Conservation (phyloP, 1,140 invertebrate species). For the Melipona quadrifasciata region DNA sequence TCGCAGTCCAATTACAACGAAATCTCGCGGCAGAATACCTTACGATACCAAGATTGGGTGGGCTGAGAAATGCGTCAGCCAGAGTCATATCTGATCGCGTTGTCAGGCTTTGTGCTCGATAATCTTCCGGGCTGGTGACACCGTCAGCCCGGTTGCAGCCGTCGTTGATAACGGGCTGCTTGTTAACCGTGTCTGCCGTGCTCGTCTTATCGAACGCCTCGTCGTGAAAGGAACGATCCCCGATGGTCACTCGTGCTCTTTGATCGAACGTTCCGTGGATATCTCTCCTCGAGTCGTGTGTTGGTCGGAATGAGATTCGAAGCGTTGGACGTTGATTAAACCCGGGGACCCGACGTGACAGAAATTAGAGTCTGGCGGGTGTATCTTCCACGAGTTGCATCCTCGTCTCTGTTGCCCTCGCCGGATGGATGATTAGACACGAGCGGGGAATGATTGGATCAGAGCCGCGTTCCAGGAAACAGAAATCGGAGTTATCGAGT, state of each 20-base stretch:
- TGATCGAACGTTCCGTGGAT: constrained; percentile 1
- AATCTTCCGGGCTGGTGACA: constrained; percentile 3
- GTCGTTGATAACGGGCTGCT: constrained; percentile 15
- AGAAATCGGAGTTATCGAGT: background rate
- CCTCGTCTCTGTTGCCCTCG: too few relatives aligned
- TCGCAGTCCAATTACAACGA: background rate
- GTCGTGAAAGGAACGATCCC: background rate
- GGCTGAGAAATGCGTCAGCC: background rate
- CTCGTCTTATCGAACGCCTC: background rate
- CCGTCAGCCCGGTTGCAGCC: constrained; percentile 14
- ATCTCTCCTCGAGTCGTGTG: background rate
- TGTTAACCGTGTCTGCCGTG: constrained; percentile 17
- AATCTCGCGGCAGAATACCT: background rate
- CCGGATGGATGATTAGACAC: background rate
- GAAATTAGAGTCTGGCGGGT: background rate
- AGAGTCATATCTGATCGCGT: constrained; percentile 21
- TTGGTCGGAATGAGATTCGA: background rate
- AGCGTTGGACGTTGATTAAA: background rate
- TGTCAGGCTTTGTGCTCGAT: background rate
- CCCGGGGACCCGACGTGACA: background rate
- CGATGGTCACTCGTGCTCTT: background rate
- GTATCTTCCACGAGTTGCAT: background rate
- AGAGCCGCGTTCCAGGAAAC: too few relatives aligned
- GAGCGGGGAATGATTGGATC: background rate
- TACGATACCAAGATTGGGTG: background rate